phyloP scores from a whole-genome alignment of 2,797 vertebrate species.

The Neosilurus mollespiculum region DNA sequence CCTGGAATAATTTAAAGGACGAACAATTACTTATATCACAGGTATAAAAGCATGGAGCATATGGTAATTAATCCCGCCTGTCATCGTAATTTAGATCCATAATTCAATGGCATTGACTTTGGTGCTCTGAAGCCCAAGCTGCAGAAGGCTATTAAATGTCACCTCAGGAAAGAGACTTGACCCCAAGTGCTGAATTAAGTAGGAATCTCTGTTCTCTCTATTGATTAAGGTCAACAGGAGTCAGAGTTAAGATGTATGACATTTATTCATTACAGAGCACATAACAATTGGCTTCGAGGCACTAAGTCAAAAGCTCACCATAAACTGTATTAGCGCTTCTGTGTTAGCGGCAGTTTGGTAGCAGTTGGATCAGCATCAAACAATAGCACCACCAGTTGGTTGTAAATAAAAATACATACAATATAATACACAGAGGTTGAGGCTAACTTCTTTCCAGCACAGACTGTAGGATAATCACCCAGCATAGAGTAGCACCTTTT shows the following conservation, averaged over 20 bases:
- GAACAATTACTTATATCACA: constrained; percentile 62
- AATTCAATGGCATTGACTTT: constrained; percentile 52
- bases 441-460: constrained; percentile 2
- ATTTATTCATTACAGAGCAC: constrained; percentile 12
- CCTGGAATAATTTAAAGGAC: constrained; percentile 56
- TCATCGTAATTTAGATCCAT: constrained; percentile 56
- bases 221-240: constrained; percentile 42
- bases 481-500: background rate
- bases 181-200: constrained; percentile 10
- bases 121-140: constrained; percentile 21
- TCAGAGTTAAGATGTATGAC: constrained; percentile 7
- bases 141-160: constrained; percentile 8
- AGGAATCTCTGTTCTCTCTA: constrained; percentile 7
- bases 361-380: background rate
- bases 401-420: background rate
- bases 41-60: constrained; percentile 46
- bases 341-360: background rate
- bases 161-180: constrained; percentile 15
- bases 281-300: constrained; percentile 25
- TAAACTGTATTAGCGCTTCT: background rate
- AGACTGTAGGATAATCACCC: background rate
- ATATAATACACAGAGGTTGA: background rate
- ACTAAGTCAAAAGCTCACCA: background rate
- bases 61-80: constrained; percentile 63
- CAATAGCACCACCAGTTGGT: background rate